Evolutionary conservation across 2,113 vertebrate species (phyloP), one percentile per base, ranked within the genome.

Genomic region (Redunca redunca): DNA sequence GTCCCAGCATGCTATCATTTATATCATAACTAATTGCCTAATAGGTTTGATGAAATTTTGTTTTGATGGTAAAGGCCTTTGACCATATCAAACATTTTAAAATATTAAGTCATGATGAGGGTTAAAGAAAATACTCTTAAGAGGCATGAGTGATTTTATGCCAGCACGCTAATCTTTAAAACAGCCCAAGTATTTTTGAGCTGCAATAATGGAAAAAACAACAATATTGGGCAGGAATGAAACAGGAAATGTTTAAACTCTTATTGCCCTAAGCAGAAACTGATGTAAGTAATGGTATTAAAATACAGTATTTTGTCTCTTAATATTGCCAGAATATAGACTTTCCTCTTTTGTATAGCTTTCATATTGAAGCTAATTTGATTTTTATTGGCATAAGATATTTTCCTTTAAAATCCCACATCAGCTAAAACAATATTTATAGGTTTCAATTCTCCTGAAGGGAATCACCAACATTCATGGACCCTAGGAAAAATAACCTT

Each of bases 381-480:
- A 90, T 90, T 97, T 94, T 95, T 97, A 97, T 88, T 97, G 78
- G 80, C 81, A 64, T 83, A 83, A 97, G 95, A 40, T 93, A 71
- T 89, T 97, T 98, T 97, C 62, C 82, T 96, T 97, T 97, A 83
- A 97, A 97, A 83, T 97, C 87, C 12, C 64, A 94, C 82, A 93
- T 97, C 91, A 97, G 13, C 28, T 97, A 96, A 94, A 97, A 97
- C 57, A 97, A 97, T 98, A 97, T 98, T 96, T 96, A 80, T 46
- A 85, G 85, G n/a, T 94, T 97, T 98, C 81, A 92, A 71, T 80
- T 97, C 77, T 97, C 60, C 92, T 97, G 81, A 95, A 95, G 88
- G 91, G 91, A 96, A 97, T 98, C 94, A 95, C 89, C 84, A 94
- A 71, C 52, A 96, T 97, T 93, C 46, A 28, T 87, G 81, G 81